Percentiles rank a stretch among this genome's conserved stretches.
These are phyloP conservation scores for Diachrysia chrysitis DNA, from an alignment of 2,888 invertebrate genomes.

Conservation along the genomic window DNA sequence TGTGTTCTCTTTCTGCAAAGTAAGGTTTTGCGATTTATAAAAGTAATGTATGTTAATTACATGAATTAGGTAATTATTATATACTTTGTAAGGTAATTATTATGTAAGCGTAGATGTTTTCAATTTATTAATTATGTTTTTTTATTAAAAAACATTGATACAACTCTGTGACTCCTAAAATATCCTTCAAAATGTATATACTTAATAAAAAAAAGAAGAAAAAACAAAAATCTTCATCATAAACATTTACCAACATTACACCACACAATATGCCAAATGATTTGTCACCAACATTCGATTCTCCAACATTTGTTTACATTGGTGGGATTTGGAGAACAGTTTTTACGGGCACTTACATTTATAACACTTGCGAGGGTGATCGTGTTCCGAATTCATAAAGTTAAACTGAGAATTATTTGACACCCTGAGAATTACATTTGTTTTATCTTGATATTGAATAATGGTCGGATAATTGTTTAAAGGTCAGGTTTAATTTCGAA, in stretches of 20 bases:
- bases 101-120: no score
- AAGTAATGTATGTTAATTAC: no score
- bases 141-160: no score
- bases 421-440: constrained; percentile 38
- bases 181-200: no score
- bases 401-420: constrained; percentile 50
- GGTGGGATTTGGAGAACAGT: constrained; percentile 48
- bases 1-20: no score
- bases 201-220: background rate
- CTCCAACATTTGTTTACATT: constrained; percentile 56
- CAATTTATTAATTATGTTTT: no score
- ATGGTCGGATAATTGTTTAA: background rate
- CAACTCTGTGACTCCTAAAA: no score
- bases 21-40: no score
- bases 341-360: constrained; percentile 61
- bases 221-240: background rate
- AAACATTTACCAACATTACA: background rate
- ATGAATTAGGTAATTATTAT: no score
- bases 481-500: no score
- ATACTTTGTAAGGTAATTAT: no score
- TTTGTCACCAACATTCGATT: constrained; percentile 35
- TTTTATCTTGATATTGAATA: background rate
- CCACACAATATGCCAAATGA: constrained; percentile 26
- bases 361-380: constrained; percentile 53
- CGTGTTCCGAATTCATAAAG: constrained; percentile 57